Evolutionary conservation across 2,888 invertebrate species (phyloP).

Genomic region (Nomada flava): DNA sequence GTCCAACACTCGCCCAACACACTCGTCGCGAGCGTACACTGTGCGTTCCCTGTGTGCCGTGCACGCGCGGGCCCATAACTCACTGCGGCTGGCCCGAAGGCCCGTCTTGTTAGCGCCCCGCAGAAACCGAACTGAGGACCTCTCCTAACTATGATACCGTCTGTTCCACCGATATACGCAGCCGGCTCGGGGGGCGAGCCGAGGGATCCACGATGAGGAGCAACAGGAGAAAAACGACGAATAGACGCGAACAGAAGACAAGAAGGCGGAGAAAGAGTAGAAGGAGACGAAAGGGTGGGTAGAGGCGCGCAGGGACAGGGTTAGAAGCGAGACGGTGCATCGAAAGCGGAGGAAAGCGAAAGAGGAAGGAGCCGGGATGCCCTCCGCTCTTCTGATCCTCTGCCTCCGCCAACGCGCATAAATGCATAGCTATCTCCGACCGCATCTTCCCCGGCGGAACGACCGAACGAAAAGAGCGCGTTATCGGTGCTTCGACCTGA

Average conservation of each 20-base stretch:
- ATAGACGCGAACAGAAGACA: conserved; percentile 25
- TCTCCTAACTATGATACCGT: conserved; percentile 76
- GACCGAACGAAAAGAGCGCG: conserved; percentile 78
- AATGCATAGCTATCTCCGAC: conserved; percentile 79
- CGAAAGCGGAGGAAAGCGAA: conserved; percentile 24
- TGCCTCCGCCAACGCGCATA: conserved; percentile 73
- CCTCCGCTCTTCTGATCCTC: conserved; percentile 42
- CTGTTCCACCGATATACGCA: conserved; percentile 66
- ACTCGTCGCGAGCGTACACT: conserved; percentile 14
- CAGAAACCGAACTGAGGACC: conserved; percentile 70
- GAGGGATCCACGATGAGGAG: conserved; percentile 21
- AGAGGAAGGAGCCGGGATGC: conserved; percentile 43
- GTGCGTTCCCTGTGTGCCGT: conserved; percentile 49
- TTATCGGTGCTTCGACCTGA: conserved; percentile 80
- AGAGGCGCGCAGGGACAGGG: conserved; percentile 27
- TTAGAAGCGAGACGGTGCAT: conserved; percentile 27
- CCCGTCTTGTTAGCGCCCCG: conserved; percentile 81
- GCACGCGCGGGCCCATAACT: conserved; percentile 79
- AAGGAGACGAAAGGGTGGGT: not conserved
- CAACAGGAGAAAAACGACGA: conserved; percentile 24
- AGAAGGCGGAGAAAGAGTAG: not conserved
- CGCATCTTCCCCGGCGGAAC: conserved; percentile 76
- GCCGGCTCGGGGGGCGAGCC: conserved; percentile 30
- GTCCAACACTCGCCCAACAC: conserved; percentile 27
- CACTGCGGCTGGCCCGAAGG: conserved; percentile 76